Evolutionary conservation across 2,888 invertebrate genomes (phyloP), one percentile per base, ranked within the genome.

Genomic region (Apoderus coryli): DNA sequence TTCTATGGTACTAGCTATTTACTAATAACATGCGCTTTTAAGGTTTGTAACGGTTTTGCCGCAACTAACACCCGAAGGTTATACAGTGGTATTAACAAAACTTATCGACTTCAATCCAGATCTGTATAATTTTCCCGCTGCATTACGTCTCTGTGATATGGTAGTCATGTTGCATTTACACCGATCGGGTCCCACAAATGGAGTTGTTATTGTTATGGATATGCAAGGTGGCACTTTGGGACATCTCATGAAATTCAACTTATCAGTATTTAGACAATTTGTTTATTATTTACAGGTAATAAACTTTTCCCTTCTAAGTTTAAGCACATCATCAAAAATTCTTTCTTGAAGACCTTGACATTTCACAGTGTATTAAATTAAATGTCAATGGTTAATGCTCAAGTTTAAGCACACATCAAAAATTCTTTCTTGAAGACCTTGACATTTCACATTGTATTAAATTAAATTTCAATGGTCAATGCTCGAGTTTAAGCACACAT

Each of bases 281-380:
- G 59, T 78, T 3, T 68, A 62, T 39, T 79, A 67, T 44, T 48
- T 79, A 22, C 76, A 76, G 61, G 72, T 69, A 44, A 38, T n/a
- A n/a, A n/a, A n/a, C n/a, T n/a, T n/a, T n/a, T n/a, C n/a, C n/a
- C n/a, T n/a, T n/a, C n/a, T n/a, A n/a, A n/a, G n/a, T n/a, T n/a
- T n/a, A n/a, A n/a, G n/a, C n/a, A n/a, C n/a, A n/a, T n/a, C n/a
- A n/a, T n/a, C n/a, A n/a, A n/a, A n/a, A n/a, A n/a, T n/a, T n/a
- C n/a, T n/a, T n/a, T n/a, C n/a, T n/a, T n/a, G n/a, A n/a, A n/a
- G n/a, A n/a, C n/a, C n/a, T n/a, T n/a, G n/a, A n/a, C n/a, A n/a
- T n/a, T n/a, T n/a, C n/a, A n/a, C n/a, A n/a, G n/a, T n/a, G n/a
- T n/a, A n/a, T n/a, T n/a, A n/a, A n/a, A n/a, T n/a, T n/a, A n/a